These are phyloP conservation scores for Cydia splendana DNA, from an alignment of 1,140 invertebrate species.

Conservation along the genomic window DNA sequence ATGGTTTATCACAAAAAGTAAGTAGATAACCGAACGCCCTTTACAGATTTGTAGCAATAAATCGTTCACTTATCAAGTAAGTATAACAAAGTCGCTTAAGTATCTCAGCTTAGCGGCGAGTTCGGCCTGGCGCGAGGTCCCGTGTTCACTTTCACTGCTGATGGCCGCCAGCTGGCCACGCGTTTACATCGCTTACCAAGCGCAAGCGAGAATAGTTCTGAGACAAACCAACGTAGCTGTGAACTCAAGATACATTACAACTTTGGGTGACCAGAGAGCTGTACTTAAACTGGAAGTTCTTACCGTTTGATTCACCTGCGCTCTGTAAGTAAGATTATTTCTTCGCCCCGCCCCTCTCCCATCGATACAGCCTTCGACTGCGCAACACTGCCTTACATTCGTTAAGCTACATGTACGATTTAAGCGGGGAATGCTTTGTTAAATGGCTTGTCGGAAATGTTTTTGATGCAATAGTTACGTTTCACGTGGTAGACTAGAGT, in stretches of 20 bases:
- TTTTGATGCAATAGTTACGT: conserved; percentile 25
- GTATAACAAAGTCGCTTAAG: conserved; percentile 25
- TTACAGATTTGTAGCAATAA: neutral
- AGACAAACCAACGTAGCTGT: neutral
- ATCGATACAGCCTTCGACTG: conserved; percentile 43
- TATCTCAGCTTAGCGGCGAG: conserved; percentile 29
- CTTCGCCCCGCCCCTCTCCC: conserved; percentile 38
- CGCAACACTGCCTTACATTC: conserved; percentile 69
- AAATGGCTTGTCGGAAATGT: conserved; percentile 24
- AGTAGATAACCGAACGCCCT: conserved; percentile 2
- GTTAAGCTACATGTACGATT: conserved; percentile 33
- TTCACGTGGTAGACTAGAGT: neutral
- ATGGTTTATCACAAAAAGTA: neutral
- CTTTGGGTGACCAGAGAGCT: neutral
- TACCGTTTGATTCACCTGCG: neutral
- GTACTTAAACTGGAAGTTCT: neutral
- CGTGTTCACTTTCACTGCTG: conserved; percentile 72
- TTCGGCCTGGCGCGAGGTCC: neutral
- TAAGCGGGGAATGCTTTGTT: conserved; percentile 26
- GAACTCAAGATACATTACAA: neutral
- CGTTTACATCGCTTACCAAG: neutral
- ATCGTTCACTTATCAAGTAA: conserved; percentile 18
- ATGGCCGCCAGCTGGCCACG: conserved; percentile 64
- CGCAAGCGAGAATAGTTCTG: neutral
- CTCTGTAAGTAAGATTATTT: neutral